Evolutionary conservation across 2,888 invertebrate species (phyloP), one percentile per base, ranked within the genome.

Genomic region (Muschampia staudingeri): DNA sequence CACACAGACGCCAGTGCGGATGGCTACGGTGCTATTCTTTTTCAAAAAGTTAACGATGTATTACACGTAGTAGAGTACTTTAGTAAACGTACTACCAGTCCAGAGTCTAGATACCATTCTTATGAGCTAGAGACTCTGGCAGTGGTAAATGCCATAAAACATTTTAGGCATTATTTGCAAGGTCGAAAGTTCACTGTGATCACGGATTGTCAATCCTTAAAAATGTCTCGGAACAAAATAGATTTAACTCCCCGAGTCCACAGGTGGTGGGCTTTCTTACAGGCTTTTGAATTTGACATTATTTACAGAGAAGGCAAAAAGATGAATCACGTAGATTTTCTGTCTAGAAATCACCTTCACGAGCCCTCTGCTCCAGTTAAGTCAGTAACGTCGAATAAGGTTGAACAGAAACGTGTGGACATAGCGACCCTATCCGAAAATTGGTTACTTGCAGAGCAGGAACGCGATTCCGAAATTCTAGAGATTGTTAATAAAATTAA

Each of bases 161-260:
- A 90, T 72, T 90, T 90, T 61, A 76, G 88, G 0, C 88, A 89
- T 0, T 90, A 85, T 70, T 76, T 90, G 0, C 86, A 88, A 9
- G 87, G 85, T 0, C 70, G 83, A 12, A 81, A 78, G 19, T 87
- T 88, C 48, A 76, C 34, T 14, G 80, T 86, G 2, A 48, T 86
- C 6, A 71, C 67, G 1, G 67, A 67, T 34, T 67, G 67, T 6
- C 19, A 67, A 3, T 4, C 67, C 2, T 6, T 67, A 12, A 30
- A 71, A 71, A 6, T n/a, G 5, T 30, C 71, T 71, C 42, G 37
- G 6, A 44, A 11, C 1, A 73, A 73, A 48, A 2, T 48, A 48
- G 72, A 73, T 7, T n/a, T 73, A 8, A 73, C 72, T 16, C 72
- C 72, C 2, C 6, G 72, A 9, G 72, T 48, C 7, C 72, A 73